Conservation (phyloP, 2,113 vertebrate genomes). For the Scomber japonicus region DNA sequence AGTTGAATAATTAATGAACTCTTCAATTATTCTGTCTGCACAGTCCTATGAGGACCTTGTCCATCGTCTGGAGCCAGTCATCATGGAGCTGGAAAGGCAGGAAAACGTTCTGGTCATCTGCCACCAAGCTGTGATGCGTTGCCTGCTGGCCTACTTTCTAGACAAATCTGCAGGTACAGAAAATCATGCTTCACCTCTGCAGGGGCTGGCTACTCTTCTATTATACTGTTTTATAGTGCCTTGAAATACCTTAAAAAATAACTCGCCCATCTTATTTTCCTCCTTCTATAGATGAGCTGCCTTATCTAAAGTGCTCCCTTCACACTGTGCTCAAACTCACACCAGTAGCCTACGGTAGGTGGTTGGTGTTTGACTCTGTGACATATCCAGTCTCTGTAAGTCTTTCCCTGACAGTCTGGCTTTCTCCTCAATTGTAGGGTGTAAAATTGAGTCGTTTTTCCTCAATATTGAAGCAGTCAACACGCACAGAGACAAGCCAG, state of each 20-base stretch:
- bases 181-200: background rate
- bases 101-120: conserved; percentile 97
- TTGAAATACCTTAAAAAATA: background rate
- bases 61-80: conserved; percentile 95
- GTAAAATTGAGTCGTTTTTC: conserved; percentile 90
- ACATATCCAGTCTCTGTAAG: background rate
- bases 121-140: conserved; percentile 97
- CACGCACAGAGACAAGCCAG: conserved; percentile 90
- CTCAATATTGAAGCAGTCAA: conserved; percentile 93
- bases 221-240: background rate
- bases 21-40: background rate
- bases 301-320: conserved; percentile 94
- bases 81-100: conserved; percentile 98
- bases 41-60: conserved; percentile 97
- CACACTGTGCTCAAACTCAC: conserved; percentile 97
- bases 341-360: conserved; percentile 93
- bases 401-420: background rate
- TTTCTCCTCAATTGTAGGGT: conserved; percentile 82
- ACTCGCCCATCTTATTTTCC: conserved; percentile 5
- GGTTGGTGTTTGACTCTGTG: background rate
- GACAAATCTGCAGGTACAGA: conserved; percentile 92
- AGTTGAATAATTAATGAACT: background rate
- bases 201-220: background rate
- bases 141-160: conserved; percentile 94
- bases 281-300: conserved; percentile 88